Percentiles rank a stretch among this genome's conserved stretches.
Evolutionary conservation across 2,113 vertebrate genomes (phyloP).

Genomic region (Mionectes macconnelli): DNA sequence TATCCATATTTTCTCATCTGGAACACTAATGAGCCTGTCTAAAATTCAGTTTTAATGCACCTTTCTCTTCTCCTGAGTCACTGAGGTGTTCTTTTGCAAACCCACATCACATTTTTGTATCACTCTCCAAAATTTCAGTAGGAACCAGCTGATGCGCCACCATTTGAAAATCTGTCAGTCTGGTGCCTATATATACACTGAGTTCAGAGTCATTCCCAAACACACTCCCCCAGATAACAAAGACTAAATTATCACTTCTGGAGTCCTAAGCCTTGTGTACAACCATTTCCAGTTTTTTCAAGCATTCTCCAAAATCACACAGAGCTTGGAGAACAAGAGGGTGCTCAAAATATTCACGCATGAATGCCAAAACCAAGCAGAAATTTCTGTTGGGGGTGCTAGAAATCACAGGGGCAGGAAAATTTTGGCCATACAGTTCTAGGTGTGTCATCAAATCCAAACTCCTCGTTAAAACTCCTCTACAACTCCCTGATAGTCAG

Average conservation of each 20-base stretch:
- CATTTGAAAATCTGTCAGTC: neutral
- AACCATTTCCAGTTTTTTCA: neutral
- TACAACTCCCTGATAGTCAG: fast-evolving
- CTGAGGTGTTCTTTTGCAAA: neutral
- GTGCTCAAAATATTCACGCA: neutral
- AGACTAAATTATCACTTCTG: neutral
- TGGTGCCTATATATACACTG: neutral
- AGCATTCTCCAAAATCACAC: neutral
- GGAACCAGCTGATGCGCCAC: neutral
- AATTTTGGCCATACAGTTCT: neutral
- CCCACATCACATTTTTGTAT: neutral
- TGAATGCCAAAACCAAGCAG: neutral
- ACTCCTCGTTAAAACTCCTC: neutral
- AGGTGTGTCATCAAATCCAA: neutral
- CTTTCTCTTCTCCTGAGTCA: neutral
- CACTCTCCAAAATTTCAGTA: neutral
- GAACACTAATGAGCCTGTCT: constrained; percentile 17
- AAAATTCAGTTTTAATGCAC: neutral
- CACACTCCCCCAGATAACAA: neutral
- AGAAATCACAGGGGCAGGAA: neutral
- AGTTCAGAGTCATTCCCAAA: neutral
- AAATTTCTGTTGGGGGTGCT: neutral
- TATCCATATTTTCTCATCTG: constrained; percentile 17
- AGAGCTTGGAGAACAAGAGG: neutral
- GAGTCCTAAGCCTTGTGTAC: neutral